Percentiles rank a stretch among this genome's conserved stretches.
Evolutionary conservation across 2,113 vertebrate genomes (phyloP).

Genomic region (Pangasianodon hypophthalmus): DNA sequence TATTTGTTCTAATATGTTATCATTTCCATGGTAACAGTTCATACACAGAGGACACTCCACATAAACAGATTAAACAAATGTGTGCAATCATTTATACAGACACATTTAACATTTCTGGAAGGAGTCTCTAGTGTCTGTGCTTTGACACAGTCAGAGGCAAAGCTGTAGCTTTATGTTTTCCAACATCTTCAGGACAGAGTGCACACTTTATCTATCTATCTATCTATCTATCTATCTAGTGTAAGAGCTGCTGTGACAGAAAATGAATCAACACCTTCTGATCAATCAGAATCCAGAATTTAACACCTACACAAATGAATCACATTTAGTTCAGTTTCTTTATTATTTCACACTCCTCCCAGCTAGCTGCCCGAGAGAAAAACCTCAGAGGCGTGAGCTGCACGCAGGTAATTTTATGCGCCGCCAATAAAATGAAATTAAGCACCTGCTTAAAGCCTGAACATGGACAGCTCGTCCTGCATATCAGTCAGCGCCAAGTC

Average conservation of each 20-base stretch:
- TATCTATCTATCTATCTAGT: background rate
- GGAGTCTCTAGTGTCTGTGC: background rate
- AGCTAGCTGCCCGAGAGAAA: background rate
- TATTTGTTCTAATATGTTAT: background rate
- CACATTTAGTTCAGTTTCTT: background rate
- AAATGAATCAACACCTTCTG: no score
- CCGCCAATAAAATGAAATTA: background rate
- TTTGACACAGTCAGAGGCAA: background rate
- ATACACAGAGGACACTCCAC: background rate
- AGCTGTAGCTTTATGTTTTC: no score
- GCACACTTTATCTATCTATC: background rate
- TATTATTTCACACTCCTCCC: background rate
- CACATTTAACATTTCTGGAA: background rate
- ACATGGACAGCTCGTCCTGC: background rate
- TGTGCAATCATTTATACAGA: background rate
- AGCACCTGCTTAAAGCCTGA: background rate
- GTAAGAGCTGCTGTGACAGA: background rate
- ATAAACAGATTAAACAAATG: background rate
- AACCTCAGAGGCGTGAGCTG: background rate
- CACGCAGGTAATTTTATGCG: background rate
- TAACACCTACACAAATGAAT: background rate
- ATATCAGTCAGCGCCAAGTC: background rate
- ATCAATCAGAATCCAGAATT: background rate
- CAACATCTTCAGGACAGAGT: no score
- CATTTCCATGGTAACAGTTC: background rate